Conservation (phyloP, 2,888 invertebrate species). For the Pomacea canaliculata region DNA sequence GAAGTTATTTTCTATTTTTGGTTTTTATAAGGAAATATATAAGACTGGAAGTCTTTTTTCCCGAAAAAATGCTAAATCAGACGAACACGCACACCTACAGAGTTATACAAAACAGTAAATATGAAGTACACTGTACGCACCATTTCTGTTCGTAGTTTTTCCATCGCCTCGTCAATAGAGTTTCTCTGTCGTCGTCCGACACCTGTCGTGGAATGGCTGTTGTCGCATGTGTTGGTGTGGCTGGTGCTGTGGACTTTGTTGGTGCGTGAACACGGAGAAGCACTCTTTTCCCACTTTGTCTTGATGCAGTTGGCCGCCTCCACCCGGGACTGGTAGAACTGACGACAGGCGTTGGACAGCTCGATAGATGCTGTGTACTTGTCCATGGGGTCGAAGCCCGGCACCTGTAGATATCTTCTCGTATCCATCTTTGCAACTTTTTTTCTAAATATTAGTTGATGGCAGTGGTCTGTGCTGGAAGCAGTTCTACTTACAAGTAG, state of each 20-base stretch:
- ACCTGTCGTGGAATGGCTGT: not conserved
- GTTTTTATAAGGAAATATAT: too few species aligned
- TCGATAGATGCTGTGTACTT: conserved; percentile 48
- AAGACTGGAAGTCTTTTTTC: too few species aligned
- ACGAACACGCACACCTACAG: too few species aligned
- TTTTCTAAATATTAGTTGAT: not conserved
- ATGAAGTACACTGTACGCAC: conserved; percentile 34
- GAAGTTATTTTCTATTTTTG: too few species aligned
- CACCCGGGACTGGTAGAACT: conserved; percentile 45
- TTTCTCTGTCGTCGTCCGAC: conserved; percentile 20
- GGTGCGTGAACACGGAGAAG: not conserved
- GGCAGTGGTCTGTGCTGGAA: not conserved
- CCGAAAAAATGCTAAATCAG: too few species aligned
- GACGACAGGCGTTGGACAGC: conserved; percentile 51
- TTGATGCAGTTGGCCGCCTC: conserved; percentile 40
- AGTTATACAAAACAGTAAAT: too few species aligned
- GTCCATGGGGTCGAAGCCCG: conserved; percentile 9
- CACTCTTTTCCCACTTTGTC: conserved; percentile 24
- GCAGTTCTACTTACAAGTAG: too few species aligned
- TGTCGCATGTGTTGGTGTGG: not conserved
- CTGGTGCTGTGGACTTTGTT: conserved; percentile 11
- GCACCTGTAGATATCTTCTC: not conserved
- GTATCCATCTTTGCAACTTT: not conserved
- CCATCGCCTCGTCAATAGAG: conserved; percentile 53
- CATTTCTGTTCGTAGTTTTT: conserved; percentile 54